Conservation (phyloP, 1,140 invertebrate genomes). For the Drosophila eugracilis region DNA sequence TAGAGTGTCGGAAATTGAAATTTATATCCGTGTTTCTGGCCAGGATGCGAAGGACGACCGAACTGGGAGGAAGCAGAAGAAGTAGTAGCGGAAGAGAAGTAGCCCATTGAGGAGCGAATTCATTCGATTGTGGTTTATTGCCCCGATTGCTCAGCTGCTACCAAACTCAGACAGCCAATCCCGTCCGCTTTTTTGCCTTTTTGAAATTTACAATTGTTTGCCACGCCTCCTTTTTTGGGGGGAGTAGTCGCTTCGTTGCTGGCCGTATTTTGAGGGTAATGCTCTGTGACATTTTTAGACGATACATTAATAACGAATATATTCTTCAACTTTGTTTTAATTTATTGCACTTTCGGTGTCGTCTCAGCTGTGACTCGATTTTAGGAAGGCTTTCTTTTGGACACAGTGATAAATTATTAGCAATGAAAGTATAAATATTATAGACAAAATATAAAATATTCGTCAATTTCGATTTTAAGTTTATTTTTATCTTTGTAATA, state of each 20-base stretch:
- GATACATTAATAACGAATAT: constrained; percentile 76
- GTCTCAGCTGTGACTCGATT: constrained; percentile 58
- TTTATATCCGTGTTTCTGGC: constrained; percentile 84
- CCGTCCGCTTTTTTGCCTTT: constrained; percentile 7
- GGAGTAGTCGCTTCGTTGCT: too few species aligned
- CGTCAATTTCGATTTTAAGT: too few species aligned
- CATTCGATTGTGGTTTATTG: constrained; percentile 82
- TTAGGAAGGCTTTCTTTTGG: not conserved
- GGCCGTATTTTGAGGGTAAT: constrained; percentile 62
- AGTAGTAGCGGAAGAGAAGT: constrained; percentile 28
- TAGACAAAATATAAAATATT: not conserved
- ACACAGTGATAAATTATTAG: constrained; percentile 4
- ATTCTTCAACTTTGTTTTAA: constrained; percentile 64
- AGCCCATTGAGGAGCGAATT: constrained; percentile 65
- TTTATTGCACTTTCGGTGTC: constrained; percentile 61
- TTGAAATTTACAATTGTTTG: constrained; percentile 22
- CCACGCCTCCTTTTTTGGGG: not conserved
- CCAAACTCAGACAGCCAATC: constrained; percentile 33
- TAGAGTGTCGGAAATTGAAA: constrained; percentile 85
- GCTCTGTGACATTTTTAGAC: constrained; percentile 76
- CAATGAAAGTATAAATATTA: not conserved
- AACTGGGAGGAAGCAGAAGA: constrained; percentile 8
- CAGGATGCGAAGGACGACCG: constrained; percentile 45
- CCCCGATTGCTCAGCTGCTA: constrained; percentile 78
- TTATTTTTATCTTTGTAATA: too few species aligned